Evolutionary conservation across 2,797 vertebrate species (phyloP).

Genomic region (Cirrhinus molitorella): DNA sequence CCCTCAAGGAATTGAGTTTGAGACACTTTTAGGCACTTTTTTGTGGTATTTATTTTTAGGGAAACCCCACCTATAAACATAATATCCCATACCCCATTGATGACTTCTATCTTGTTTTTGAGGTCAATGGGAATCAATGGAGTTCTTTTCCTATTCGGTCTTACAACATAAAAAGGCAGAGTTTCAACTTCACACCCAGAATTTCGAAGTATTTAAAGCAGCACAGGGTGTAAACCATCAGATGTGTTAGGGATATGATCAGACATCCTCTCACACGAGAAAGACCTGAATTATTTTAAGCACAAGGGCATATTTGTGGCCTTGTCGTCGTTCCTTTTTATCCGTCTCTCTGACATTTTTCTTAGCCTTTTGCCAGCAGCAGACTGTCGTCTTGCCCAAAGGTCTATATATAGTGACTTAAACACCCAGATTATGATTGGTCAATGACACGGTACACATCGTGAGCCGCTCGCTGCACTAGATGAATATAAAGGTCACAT

Average conservation of each 20-base stretch:
- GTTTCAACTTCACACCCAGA: conserved; percentile 13
- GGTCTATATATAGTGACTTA: conserved; percentile 49
- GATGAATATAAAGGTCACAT: conserved; percentile 28
- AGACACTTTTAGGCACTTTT: too few species aligned
- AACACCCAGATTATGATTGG: conserved; percentile 36
- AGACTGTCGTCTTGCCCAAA: conserved; percentile 33
- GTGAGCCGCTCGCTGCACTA: conserved; percentile 26
- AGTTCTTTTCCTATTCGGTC: not conserved
- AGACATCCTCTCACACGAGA: conserved; percentile 32
- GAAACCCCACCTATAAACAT: not conserved
- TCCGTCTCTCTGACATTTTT: conserved; percentile 36
- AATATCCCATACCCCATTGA: not conserved
- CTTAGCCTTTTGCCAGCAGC: conserved; percentile 48
- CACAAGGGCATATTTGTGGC: conserved; percentile 56
- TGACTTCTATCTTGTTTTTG: conserved; percentile 6
- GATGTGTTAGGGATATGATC: conserved; percentile 26
- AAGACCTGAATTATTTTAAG: conserved; percentile 48
- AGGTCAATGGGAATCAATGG: not conserved
- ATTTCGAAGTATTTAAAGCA: conserved; percentile 2
- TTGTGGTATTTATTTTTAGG: not conserved
- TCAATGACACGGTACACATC: conserved; percentile 42
- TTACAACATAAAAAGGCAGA: not conserved
- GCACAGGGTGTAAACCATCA: conserved; percentile 24
- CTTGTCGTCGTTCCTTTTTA: conserved; percentile 38
- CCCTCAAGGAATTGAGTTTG: too few species aligned